Conservation (phyloP, 2,797 vertebrate genomes). For the Phoeniculus purpureus region DNA sequence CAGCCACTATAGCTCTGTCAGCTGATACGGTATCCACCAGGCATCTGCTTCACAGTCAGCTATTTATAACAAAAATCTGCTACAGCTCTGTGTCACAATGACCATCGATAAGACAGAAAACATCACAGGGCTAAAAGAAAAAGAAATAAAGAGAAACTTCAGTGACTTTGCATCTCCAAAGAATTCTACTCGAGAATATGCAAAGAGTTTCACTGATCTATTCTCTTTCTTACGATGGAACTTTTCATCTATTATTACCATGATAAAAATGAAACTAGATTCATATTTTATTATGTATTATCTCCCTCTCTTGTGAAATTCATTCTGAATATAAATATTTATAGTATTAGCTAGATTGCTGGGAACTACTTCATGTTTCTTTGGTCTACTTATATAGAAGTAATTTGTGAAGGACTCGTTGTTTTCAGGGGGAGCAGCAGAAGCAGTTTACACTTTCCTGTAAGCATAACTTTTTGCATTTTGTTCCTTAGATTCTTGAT, state of each 20-base stretch:
- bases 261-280: not conserved
- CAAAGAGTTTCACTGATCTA: not conserved
- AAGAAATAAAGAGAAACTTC: not conserved
- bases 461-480: not conserved
- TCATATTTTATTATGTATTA: slow-evolving; percentile 41
- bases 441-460: not conserved
- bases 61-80: not conserved
- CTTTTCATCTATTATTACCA: slow-evolving; percentile 37
- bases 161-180: slow-evolving; percentile 19
- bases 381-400: not conserved
- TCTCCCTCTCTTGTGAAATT: not conserved
- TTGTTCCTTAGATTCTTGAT: not conserved
- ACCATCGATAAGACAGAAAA: not conserved
- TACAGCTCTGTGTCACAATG: not conserved
- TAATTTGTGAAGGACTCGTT: not conserved
- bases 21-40: not conserved
- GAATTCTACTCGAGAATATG: not conserved
- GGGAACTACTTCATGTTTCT: not conserved
- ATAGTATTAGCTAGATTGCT: not conserved
- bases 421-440: not conserved
- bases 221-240: not conserved
- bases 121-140: not conserved
- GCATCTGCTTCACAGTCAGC: not conserved
- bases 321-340: slow-evolving; percentile 26
- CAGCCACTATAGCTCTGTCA: not conserved